Base-by-base conservation (phyloP, 2,113 vertebrate species). In the Numida meleagris region DNA sequence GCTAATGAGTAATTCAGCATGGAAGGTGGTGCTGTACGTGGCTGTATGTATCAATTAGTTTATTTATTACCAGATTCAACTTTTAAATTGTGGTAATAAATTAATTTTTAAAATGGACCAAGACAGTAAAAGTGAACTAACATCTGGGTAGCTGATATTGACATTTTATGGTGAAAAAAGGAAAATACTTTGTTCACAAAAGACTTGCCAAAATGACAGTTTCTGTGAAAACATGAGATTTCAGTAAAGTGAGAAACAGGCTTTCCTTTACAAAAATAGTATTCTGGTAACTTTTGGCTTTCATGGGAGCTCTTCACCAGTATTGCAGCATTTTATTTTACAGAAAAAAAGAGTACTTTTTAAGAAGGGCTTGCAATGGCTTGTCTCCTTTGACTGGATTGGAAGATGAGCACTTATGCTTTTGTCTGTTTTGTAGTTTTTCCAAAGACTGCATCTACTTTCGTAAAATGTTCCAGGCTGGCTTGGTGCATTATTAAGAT, bases 261-360 rank as follows among this genome's bases (percentile, higher is more conserved):
- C 24, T 67, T 89, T 58, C 79, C 92, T 90, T 82, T 88, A 83
- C n/a, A 91, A 91, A 94, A 94, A 86, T 31, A 71, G 42, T 31
- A 43, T 72, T 86, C 42, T 83, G 36, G 38, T 59, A 89, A 65
- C 18, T 10, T 10, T 77, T 80, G 43, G 19, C 48, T 86, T 88
- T 65, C 79, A 75, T 23, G 16, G 10, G 29, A 1, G 2, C 7
- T 91, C 91, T 88, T 89, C 67, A 72, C 20, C 25, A 93, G 85
- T 94, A 89, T 31, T 77, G 29, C 31, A 95, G 73, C 24, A 61
- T 71, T 86, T 33, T 55, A 12, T 88, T 86, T 87, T 45, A 85
- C 20, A 75, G 46, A 83, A 25, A 83, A 92, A 94, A 93, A 65
- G 24, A 84, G 42, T 34, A 66, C 10, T 88, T 92, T 33, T 83